phyloP scores from a whole-genome alignment of 1,140 invertebrate genomes.

The Thaumatotibia leucotreta region DNA sequence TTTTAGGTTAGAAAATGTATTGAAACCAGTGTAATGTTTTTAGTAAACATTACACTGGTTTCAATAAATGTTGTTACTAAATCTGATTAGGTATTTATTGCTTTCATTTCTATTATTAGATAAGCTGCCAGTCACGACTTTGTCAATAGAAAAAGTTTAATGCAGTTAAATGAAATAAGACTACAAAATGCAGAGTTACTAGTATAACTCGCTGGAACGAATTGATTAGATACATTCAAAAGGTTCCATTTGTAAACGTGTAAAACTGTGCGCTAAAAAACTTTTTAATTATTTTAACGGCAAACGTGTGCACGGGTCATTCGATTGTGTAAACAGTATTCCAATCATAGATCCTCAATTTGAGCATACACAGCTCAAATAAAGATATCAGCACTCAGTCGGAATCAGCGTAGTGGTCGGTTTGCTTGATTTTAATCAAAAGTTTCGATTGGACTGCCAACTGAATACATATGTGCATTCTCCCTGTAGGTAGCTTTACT shows the following conservation, averaged over 20 bases:
- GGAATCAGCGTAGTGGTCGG: slow-evolving; percentile 47
- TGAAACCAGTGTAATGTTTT: no score
- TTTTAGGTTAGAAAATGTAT: no score
- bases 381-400: slow-evolving; percentile 63
- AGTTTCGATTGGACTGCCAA: slow-evolving; percentile 69
- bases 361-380: slow-evolving; percentile 57
- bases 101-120: neutral
- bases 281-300: neutral
- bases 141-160: neutral
- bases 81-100: neutral
- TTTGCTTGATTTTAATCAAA: slow-evolving; percentile 76
- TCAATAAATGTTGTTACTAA: neutral
- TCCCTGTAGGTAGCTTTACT: no score
- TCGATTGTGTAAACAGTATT: slow-evolving; percentile 53
- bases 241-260: neutral
- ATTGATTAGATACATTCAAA: neutral
- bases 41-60: slow-evolving; percentile 5
- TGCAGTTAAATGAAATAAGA: neutral
- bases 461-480: slow-evolving; percentile 37
- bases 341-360: slow-evolving; percentile 48
- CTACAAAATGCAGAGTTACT: neutral
- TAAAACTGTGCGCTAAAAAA: neutral
- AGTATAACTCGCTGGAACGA: neutral
- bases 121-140: slow-evolving; percentile 8
- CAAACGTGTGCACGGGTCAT: slow-evolving; percentile 24